A percentile compares a stretch with the other conserved stretches of the same genome.
These are phyloP conservation scores for Equus przewalskii DNA, from an alignment of 2,113 vertebrate species.

Conservation along the genomic window DNA sequence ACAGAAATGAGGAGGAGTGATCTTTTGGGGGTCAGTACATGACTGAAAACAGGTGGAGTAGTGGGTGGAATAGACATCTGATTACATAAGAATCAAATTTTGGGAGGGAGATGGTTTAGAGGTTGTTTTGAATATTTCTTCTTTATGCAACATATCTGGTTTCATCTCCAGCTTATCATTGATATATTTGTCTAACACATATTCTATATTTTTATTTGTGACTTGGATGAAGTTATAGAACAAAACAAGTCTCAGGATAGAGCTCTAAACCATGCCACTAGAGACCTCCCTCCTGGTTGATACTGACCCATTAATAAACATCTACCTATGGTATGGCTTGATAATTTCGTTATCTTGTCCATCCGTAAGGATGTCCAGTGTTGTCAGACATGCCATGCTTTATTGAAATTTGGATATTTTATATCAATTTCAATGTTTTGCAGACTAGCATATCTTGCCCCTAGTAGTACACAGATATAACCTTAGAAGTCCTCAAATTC, in stretches of 20 bases:
- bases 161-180: slow-evolving; percentile 52
- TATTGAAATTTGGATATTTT: slow-evolving; percentile 57
- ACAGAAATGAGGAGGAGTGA: slow-evolving; percentile 62
- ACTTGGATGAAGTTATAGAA: slow-evolving; percentile 19
- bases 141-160: slow-evolving; percentile 14
- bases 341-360: slow-evolving; percentile 24
- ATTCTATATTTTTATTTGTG: slow-evolving; percentile 46
- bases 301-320: slow-evolving; percentile 13
- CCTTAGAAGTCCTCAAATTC: neutral
- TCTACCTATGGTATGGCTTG: neutral
- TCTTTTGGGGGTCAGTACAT: slow-evolving; percentile 57
- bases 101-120: neutral
- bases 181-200: neutral
- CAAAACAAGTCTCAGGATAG: slow-evolving; percentile 32
- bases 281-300: neutral
- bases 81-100: slow-evolving; percentile 60
- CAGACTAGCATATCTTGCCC: neutral
- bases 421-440: slow-evolving; percentile 47
- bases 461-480: neutral
- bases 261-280: neutral
- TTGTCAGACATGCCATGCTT: neutral
- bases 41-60: slow-evolving; percentile 1
- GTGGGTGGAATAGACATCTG: slow-evolving; percentile 45
- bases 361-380: neutral
- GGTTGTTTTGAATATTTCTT: slow-evolving; percentile 57